A percentile compares a stretch with the other conserved stretches of the same genome.
These are phyloP conservation scores for Cryptoblepharus egeriae DNA, from an alignment of 2,797 vertebrate species.

Conservation along the genomic window DNA sequence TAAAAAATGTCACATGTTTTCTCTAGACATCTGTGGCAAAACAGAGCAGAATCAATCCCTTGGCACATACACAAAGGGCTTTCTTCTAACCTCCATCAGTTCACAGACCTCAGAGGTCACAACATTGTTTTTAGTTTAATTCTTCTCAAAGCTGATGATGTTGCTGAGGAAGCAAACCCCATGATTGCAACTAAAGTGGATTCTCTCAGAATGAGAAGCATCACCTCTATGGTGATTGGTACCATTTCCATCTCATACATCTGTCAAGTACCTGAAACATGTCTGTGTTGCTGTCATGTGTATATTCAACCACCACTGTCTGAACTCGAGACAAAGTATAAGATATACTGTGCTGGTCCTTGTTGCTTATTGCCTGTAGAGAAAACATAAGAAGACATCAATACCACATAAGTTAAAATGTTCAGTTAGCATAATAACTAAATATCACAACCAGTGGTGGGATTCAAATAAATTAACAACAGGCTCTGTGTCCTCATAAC, in stretches of 20 bases:
- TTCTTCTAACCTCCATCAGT: neutral
- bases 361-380: conserved; percentile 96
- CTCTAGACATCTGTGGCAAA: neutral
- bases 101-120: neutral
- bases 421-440: neutral
- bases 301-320: conserved; percentile 98
- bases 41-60: neutral
- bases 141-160: neutral
- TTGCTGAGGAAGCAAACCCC: neutral
- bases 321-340: conserved; percentile 95
- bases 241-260: neutral
- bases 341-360: conserved; percentile 99
- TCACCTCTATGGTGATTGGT: fast-evolving
- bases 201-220: neutral
- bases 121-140: neutral
- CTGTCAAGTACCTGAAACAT: conserved; percentile 94
- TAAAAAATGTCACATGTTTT: neutral
- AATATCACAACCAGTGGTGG: too few relatives aligned
- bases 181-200: neutral
- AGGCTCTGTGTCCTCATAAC: too few relatives aligned
- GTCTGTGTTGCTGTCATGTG: conserved; percentile 95
- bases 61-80: neutral
- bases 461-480: too few relatives aligned
- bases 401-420: neutral
- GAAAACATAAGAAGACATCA: conserved; percentile 44